phyloP scores from a whole-genome alignment of 2,888 invertebrate species.

The Ganaspis brasiliensis region DNA sequence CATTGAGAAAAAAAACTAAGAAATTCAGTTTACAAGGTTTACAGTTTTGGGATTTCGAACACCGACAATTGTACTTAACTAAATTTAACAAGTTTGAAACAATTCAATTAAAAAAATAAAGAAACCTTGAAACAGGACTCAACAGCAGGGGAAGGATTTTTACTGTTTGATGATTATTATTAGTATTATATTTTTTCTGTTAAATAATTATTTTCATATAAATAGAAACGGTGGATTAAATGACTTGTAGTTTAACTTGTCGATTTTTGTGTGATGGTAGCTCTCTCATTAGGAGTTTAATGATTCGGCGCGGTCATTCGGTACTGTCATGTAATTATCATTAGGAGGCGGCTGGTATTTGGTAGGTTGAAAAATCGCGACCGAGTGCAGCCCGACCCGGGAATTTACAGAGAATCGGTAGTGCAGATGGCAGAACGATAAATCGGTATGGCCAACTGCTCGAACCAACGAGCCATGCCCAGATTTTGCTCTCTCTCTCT shows the following conservation, averaged over 20 bases:
- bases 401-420: slow-evolving; percentile 69
- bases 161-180: too few species aligned
- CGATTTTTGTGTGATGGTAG: slow-evolving; percentile 25
- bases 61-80: too few species aligned
- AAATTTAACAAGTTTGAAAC: too few species aligned
- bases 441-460: slow-evolving; percentile 75
- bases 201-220: too few species aligned
- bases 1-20: too few species aligned
- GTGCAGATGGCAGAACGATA: slow-evolving; percentile 70
- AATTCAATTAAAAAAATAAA: too few species aligned
- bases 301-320: slow-evolving; percentile 29
- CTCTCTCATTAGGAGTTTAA: slow-evolving; percentile 28
- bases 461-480: slow-evolving; percentile 75
- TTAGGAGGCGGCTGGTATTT: slow-evolving; percentile 35
- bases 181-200: too few species aligned
- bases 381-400: slow-evolving; percentile 48
- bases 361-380: slow-evolving; percentile 44
- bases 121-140: too few species aligned
- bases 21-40: too few species aligned
- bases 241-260: background rate
- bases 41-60: too few species aligned
- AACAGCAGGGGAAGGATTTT: too few species aligned
- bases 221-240: background rate
- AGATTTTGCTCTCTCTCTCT: slow-evolving; percentile 60
- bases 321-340: slow-evolving; percentile 39